Percentiles rank a stretch among this genome's conserved stretches.
These are phyloP conservation scores for Oconnorella tubifera DNA, from an alignment of 2,888 invertebrate species.

Conservation along the genomic window DNA sequence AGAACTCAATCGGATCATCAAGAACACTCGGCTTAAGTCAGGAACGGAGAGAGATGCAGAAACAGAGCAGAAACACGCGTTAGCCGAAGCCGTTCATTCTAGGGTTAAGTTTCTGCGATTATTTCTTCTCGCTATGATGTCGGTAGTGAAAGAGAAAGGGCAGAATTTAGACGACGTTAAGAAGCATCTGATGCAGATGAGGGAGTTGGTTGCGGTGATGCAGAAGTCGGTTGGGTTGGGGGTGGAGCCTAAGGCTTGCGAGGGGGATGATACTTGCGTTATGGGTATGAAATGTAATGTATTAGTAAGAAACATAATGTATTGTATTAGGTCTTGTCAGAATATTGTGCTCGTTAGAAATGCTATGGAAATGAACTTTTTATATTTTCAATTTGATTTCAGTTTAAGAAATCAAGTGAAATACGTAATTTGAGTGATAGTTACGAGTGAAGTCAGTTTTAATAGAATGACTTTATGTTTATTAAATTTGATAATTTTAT, in stretches of 20 bases:
- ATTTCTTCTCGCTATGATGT: conserved; percentile 74
- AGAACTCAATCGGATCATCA: conserved; percentile 60
- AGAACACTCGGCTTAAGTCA: conserved; percentile 36
- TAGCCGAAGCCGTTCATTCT: conserved; percentile 59
- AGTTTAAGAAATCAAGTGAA: too few species aligned
- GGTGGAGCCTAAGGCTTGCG: conserved; percentile 12
- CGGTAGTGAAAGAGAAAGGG: conserved; percentile 62
- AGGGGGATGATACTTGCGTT: conserved; percentile 8
- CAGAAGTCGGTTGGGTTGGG: conserved; percentile 72
- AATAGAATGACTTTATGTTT: too few species aligned
- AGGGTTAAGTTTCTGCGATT: conserved; percentile 82
- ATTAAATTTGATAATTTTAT: too few species aligned
- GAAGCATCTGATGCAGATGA: conserved; percentile 73
- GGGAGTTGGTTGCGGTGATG: conserved; percentile 77
- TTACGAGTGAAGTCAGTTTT: too few species aligned
- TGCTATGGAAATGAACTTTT: too few species aligned
- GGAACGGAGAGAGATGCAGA: neutral
- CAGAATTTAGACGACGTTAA: conserved; percentile 67
- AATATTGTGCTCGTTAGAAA: too few species aligned
- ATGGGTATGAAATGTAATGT: neutral
- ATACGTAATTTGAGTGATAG: too few species aligned
- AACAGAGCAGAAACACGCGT: neutral
- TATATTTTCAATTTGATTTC: too few species aligned
- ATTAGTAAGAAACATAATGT: too few species aligned
- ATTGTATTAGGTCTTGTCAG: too few species aligned